Percentiles rank a stretch among this genome's conserved stretches.
phyloP scores from a whole-genome alignment of 2,797 vertebrate species.

The Hippopotamyrus pictus region DNA sequence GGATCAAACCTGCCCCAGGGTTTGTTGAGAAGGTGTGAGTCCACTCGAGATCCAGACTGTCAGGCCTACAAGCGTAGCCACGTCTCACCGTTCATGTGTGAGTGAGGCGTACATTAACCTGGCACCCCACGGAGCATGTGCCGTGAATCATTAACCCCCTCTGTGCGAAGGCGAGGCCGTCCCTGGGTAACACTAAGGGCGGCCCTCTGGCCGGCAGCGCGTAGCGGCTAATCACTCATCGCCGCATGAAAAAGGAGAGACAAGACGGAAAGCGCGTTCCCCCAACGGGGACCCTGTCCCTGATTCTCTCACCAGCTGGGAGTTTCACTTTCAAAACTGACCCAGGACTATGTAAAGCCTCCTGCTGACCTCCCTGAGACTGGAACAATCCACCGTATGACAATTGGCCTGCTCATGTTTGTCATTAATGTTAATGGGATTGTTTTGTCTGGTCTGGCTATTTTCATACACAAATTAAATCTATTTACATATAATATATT shows the following conservation, averaged over 20 bases:
- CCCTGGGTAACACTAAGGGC: background rate
- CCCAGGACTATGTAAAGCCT: background rate
- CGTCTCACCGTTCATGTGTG: background rate
- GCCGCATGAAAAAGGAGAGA: background rate
- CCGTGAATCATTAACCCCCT: constrained; percentile 19
- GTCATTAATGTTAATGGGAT: background rate
- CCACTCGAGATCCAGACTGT: background rate
- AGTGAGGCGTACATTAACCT: constrained; percentile 20
- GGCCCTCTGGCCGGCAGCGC: background rate
- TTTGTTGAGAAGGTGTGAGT: background rate
- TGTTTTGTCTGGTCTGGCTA: background rate
- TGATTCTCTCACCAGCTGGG: background rate
- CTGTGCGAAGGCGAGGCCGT: background rate
- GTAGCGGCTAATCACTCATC: background rate
- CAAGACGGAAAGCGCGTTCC: background rate
- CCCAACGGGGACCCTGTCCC: background rate
- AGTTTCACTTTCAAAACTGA: constrained; percentile 12
- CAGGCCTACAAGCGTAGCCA: background rate
- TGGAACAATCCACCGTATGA: background rate
- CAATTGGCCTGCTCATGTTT: background rate
- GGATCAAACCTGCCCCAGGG: background rate
- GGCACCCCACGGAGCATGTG: background rate
- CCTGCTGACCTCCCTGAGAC: background rate
- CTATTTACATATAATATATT: constrained; percentile 2
- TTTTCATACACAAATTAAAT: constrained; percentile 2